A percentile compares a stretch with the other conserved stretches of the same genome.
These are phyloP conservation scores for Anneissia japonica DNA, from an alignment of 35 echinoderm and acorn worm species.

Conservation along the genomic window DNA sequence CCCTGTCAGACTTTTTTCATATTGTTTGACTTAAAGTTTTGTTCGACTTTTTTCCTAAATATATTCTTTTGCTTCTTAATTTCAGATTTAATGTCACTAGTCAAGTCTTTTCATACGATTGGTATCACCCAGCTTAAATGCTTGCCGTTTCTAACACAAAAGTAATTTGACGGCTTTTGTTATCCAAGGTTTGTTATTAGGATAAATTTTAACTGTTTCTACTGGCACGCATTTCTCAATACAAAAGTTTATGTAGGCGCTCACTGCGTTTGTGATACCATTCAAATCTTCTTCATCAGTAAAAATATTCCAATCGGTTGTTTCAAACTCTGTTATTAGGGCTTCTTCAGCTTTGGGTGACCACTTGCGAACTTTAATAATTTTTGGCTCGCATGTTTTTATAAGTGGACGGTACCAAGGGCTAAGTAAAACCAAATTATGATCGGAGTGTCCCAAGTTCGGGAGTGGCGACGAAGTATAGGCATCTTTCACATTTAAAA, in stretches of 20 bases:
- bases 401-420: conserved; percentile 1
- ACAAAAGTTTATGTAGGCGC: background rate
- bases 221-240: background rate
- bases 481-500: conserved; percentile 4
- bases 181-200: conserved; percentile 2
- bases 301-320: background rate
- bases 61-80: background rate
- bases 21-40: background rate
- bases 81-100: background rate
- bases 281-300: background rate
- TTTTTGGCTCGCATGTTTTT: background rate
- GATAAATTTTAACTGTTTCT: background rate
- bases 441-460: too few species aligned
- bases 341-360: background rate
- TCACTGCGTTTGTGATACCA: background rate
- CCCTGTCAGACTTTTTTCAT: background rate
- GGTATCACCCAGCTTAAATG: background rate
- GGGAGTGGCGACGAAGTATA: background rate
- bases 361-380: conserved; percentile 17
- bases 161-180: background rate
- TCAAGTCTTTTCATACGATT: background rate
- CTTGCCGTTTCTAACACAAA: background rate
- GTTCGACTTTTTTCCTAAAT: background rate
- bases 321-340: background rate
- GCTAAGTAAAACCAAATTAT: conserved; percentile 12